Percentiles rank a stretch among this genome's conserved stretches.
Conservation (phyloP, 2,888 invertebrate species). For the Drosophila siamana region DNA sequence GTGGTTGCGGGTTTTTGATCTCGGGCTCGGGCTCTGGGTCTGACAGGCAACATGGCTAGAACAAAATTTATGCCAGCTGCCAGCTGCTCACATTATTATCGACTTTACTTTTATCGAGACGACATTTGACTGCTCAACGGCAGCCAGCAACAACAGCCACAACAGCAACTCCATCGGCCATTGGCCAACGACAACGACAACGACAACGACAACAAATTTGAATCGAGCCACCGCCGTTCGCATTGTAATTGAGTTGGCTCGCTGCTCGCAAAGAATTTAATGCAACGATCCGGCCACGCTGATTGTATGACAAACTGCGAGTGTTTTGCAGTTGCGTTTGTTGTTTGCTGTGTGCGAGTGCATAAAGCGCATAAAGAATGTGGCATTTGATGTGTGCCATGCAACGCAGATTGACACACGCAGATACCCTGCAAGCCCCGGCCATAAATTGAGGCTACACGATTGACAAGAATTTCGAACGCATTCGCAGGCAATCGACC, state of each 20-base stretch:
- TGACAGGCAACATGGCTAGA: constrained; percentile 67
- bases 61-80: constrained; percentile 75
- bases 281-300: constrained; percentile 25
- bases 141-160: constrained; percentile 27
- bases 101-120: constrained; percentile 74
- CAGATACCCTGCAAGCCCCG: constrained; percentile 11
- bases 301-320: constrained; percentile 30
- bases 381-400: constrained; percentile 38
- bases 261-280: constrained; percentile 24
- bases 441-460: neutral
- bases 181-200: too few species aligned
- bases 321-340: constrained; percentile 15
- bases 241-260: constrained; percentile 38
- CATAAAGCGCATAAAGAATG: constrained; percentile 24
- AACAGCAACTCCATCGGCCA: too few species aligned
- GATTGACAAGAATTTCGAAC: neutral
- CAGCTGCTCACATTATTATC: constrained; percentile 68
- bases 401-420: constrained; percentile 10
- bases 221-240: constrained; percentile 36
- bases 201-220: constrained; percentile 31
- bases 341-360: neutral
- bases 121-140: constrained; percentile 70
- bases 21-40: constrained; percentile 18
- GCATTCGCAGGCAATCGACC: neutral
- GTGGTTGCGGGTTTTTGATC: neutral